These are phyloP conservation scores for Saccostrea glomerata DNA, from an alignment of 1,140 invertebrate species.

Conservation along the genomic window DNA sequence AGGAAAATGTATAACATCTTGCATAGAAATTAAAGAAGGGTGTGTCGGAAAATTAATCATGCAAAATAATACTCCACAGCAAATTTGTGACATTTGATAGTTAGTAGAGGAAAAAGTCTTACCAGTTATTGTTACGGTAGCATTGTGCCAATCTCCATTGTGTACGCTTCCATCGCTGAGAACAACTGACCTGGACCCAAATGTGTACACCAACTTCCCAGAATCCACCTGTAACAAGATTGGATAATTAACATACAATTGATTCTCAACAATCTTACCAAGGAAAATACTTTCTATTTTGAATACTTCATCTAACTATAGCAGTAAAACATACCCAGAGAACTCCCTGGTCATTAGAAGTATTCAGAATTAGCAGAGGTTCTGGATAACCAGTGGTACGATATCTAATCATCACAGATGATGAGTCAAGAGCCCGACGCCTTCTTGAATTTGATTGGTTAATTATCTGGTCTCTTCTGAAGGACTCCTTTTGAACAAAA, in stretches of 20 bases:
- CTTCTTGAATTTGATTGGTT: conserved; percentile 26
- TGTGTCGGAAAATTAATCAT: not conserved
- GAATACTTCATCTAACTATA: not conserved
- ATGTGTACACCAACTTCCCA: not conserved
- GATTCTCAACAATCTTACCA: not conserved
- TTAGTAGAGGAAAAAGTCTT: not conserved
- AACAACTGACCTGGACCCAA: conserved; percentile 22
- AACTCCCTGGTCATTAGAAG: conserved; percentile 12
- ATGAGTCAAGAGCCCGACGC: conserved; percentile 53
- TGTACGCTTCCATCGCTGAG: conserved; percentile 47
- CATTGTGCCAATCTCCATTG: conserved; percentile 72
- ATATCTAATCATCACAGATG: conserved; percentile 87
- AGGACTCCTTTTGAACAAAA: conserved; percentile 90
- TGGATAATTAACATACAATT: not conserved
- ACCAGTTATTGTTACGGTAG: conserved; percentile 62
- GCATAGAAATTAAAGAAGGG: not conserved
- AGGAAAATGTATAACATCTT: not conserved
- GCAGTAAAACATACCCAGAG: conserved; percentile 67
- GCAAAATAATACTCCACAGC: not conserved
- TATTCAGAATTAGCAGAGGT: conserved; percentile 83
- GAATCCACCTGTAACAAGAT: not conserved
- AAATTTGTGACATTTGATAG: not conserved
- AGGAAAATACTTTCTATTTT: not conserved
- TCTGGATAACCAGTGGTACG: conserved; percentile 88
- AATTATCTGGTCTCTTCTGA: conserved; percentile 86